Evolutionary conservation across 2,113 vertebrate species (phyloP), one percentile per base, ranked within the genome.

Genomic region (Euleptes europaea): DNA sequence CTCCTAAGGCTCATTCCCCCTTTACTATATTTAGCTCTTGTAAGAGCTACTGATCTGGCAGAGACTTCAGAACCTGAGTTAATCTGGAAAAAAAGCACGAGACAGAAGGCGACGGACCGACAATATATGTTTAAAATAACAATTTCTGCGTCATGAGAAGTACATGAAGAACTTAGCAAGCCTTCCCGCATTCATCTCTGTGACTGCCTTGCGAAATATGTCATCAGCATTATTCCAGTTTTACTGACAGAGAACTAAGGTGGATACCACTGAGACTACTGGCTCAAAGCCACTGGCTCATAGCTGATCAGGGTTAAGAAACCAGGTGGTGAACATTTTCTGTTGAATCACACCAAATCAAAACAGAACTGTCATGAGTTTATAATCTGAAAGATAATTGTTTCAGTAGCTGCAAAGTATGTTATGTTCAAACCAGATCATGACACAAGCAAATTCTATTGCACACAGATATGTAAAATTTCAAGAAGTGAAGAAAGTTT

Each of bases 1-100:
- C 81, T 88, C 69, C 74, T 2, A 83, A 86, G 89, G 87, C 84
- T 88, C 86, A 91, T 54, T 86, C 85, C 44, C 63, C 40, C 47
- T 63, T 74, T 35, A 31, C 2, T 82, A 42, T 78, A 38, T 80
- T 86, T 9, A 82, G 26, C 2, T 0, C 60, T 75, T 57, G 10
- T 0, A n/a, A 82, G 0, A 5, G 7, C 47, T 0, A 0, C 1
- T 0, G 49, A 80, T 75, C 54, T 23, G 42, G 69, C 57, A 83
- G 84, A 82, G 3, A 19, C 60, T 63, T 63, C 72, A 79, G 77
- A 84, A 67, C 78, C 38, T n/a, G 54, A 21, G 83, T 17, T 84
- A 84, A 85, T 60, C 85, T 60, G 65, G 9, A 74, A 63, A 90
- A 67, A 54, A 78, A 5, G n/a, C n/a, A 71, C 33, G n/a, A 82